Percentiles rank a stretch among this genome's conserved stretches.
These are phyloP conservation scores for Drosophila orosa DNA, from an alignment of 1,140 invertebrate genomes.

Conservation along the genomic window DNA sequence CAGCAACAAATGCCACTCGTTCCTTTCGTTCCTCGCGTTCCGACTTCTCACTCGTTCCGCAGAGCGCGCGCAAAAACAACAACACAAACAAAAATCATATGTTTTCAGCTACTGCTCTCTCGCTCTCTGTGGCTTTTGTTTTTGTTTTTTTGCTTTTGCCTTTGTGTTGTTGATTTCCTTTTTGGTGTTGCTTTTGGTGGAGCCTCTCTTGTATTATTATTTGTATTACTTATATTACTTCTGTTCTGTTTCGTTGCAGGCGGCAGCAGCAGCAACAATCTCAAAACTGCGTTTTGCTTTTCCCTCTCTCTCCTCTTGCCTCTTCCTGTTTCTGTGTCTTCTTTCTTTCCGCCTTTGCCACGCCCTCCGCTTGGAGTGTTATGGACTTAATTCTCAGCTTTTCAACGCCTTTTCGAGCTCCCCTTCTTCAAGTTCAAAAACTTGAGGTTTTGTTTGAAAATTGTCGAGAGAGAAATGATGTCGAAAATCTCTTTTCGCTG, in stretches of 20 bases:
- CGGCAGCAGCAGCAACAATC: conserved; percentile 64
- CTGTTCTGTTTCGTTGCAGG: conserved; percentile 51
- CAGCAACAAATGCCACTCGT: conserved; percentile 38
- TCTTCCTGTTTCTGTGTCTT: background rate
- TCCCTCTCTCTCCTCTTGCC: conserved; percentile 7
- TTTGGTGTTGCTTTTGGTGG: conserved; percentile 18
- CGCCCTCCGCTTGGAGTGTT: conserved; percentile 45
- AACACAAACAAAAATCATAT: conserved; percentile 83
- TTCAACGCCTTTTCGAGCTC: conserved; percentile 29
- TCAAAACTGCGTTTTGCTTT: conserved; percentile 64
- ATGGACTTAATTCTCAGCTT: conserved; percentile 8
- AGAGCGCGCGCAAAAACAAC: conserved; percentile 64
- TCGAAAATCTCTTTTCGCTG: conserved; percentile 52
- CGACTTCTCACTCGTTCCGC: conserved; percentile 38
- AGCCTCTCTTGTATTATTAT: conserved; percentile 56
- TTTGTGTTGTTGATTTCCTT: conserved; percentile 39
- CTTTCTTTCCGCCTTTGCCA: conserved; percentile 39
- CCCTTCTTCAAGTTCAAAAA: conserved; percentile 31
- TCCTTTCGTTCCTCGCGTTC: conserved; percentile 34
- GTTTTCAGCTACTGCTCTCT: conserved; percentile 73
- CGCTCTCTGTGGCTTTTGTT: conserved; percentile 7
- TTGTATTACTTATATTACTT: conserved; percentile 21
- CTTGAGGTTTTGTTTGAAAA: conserved; percentile 61
- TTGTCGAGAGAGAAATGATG: conserved; percentile 21
- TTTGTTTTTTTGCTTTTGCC: conserved; percentile 29